A percentile compares a stretch with the other conserved stretches of the same genome.
phyloP scores from a whole-genome alignment of 2,888 invertebrate species.

The Myopa testacea region DNA sequence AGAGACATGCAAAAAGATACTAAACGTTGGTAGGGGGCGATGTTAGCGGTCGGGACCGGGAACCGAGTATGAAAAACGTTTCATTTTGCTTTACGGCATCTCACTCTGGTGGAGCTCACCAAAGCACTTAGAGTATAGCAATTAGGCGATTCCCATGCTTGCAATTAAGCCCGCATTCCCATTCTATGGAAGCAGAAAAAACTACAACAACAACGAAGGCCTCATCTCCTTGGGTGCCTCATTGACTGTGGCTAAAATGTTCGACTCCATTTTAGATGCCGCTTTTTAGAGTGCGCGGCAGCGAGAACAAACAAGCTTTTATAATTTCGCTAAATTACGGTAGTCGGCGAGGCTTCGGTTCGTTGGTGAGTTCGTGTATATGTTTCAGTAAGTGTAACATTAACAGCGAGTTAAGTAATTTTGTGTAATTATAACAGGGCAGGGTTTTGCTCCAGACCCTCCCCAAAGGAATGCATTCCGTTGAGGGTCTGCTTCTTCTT shows the following conservation, averaged over 20 bases:
- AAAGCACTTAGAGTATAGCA: constrained; percentile 54
- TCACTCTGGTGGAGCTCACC: constrained; percentile 18
- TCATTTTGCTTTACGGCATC: too few species aligned
- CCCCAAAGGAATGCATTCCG: too few species aligned
- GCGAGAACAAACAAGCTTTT: constrained; percentile 30
- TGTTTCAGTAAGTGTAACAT: not conserved
- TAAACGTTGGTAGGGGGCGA: too few species aligned
- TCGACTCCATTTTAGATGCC: constrained; percentile 19
- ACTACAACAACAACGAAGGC: not conserved
- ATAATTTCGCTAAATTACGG: constrained; percentile 40
- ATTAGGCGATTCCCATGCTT: constrained; percentile 65
- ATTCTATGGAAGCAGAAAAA: not conserved
- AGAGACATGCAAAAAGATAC: too few species aligned
- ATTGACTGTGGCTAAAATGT: not conserved
- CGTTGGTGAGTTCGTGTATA: not conserved
- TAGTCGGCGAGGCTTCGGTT: constrained; percentile 6
- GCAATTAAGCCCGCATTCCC: constrained; percentile 57
- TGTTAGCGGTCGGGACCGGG: too few species aligned
- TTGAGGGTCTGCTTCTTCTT: too few species aligned
- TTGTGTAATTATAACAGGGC: constrained; percentile 32
- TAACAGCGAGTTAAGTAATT: constrained; percentile 43
- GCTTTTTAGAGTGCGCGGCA: not conserved
- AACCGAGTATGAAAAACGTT: too few species aligned
- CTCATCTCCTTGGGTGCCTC: not conserved
- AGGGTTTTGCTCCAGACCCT: too few species aligned